Base-by-base conservation (phyloP, 2,113 vertebrate species). In the Aegithalos caudatus region DNA sequence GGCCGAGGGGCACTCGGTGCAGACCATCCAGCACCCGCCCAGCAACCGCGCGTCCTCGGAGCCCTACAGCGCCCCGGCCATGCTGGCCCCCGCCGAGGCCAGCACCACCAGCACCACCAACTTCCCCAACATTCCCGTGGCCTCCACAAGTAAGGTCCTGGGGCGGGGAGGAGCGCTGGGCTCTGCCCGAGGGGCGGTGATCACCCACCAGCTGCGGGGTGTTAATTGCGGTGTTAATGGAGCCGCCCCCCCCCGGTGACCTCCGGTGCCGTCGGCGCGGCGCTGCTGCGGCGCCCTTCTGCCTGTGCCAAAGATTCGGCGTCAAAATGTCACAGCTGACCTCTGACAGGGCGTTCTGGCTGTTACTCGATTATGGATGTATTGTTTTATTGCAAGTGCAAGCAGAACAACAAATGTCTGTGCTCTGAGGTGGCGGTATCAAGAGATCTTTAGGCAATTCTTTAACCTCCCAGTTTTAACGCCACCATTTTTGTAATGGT, bases 351-450 rank as follows among this genome's bases (percentile, higher is more conserved):
- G 40, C 40, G 40, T 40, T 40, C 10, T 12, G 40, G 40, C 40
- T 40, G 40, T 12, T 40, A 12, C 12, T 40, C 12, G 40, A 40
- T 40, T 40, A 40, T 40, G 10, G 40, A 40, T 42, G 3, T 1
- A 1, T 4, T n/a, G 14, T 8, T 65, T 19, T 7, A 0, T 19
- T 35, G 9, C 8, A 5, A 0, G 45, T 48, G 37, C 58, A 10
- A 13, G 53, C 12, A 1, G 40, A 18, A 6, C 23, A 10, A 2
- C 29, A 14, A 9, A 4, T 1, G 10, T 7, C 0, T 6, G 0
- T 9, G 0, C 45, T 56, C 10, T 9, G 1, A 58, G 31, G 13
- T 31, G 58, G 18, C n/a, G 7, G 11, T 1, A 0, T 3, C 1
- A 0, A 4, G 33, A 35, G 28, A 4, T 33, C 42, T 45, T 56